Conservation (phyloP, 2,113 vertebrate genomes). For the Tylochromis polylepis region DNA sequence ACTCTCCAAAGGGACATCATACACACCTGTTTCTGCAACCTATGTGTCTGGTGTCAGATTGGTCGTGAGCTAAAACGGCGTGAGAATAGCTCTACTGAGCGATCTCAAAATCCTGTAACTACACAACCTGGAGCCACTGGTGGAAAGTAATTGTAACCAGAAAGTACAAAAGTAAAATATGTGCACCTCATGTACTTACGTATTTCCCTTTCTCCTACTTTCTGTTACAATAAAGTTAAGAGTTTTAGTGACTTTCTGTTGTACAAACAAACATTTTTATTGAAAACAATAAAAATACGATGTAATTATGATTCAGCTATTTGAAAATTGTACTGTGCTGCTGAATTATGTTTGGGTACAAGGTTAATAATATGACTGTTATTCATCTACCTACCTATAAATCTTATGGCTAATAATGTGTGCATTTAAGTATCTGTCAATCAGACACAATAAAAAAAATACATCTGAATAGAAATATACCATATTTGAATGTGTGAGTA, state of each 20-base stretch:
- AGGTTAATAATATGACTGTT: background rate
- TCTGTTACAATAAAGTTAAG: background rate
- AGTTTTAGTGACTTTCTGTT: rapidly evolving
- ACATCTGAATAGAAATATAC: background rate
- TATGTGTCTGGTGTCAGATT: too few species aligned
- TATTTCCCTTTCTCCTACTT: background rate
- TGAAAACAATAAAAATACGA: rapidly evolving
- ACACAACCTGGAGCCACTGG: background rate
- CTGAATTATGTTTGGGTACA: background rate
- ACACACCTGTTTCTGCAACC: too few species aligned
- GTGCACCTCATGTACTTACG: rapidly evolving
- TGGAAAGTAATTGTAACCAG: background rate
- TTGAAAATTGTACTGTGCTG: background rate
- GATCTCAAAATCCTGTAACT: background rate
- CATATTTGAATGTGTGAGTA: background rate
- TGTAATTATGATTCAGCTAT: background rate
- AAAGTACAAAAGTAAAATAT: rapidly evolving
- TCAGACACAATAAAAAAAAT: background rate
- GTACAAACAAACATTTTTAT: rapidly evolving
- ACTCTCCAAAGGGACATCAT: too few species aligned
- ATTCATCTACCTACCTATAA: background rate
- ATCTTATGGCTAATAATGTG: rapidly evolving
- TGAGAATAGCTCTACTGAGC: background rate
- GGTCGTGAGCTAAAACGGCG: background rate
- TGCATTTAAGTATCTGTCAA: background rate